phyloP scores from a whole-genome alignment of 2,113 vertebrate species.

The Lagopus muta region DNA sequence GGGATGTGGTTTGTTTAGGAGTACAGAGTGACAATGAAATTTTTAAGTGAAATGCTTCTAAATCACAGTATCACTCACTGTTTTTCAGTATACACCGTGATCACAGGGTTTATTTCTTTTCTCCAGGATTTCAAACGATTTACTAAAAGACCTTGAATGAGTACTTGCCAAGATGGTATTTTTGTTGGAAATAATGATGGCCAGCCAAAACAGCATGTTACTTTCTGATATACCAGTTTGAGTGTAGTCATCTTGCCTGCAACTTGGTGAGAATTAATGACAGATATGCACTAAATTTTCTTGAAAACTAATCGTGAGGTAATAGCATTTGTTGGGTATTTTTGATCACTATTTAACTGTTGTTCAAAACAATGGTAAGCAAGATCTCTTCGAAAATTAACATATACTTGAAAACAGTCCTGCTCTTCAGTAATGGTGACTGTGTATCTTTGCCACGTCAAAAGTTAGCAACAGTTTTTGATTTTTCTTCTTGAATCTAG shows the following conservation, averaged over 20 bases:
- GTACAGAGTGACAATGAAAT: background rate
- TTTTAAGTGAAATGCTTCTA: background rate
- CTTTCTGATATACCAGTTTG: background rate
- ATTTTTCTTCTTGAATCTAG: background rate
- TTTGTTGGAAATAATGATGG: background rate
- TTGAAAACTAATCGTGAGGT: background rate
- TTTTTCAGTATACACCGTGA: background rate
- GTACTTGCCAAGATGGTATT: background rate
- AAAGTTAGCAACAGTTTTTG: background rate
- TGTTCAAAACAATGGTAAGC: background rate
- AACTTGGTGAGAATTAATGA: background rate
- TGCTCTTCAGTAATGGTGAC: background rate
- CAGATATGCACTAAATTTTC: background rate
- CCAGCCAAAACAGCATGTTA: background rate
- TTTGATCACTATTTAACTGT: background rate
- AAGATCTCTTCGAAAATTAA: background rate
- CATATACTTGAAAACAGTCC: background rate
- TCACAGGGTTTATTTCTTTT: background rate
- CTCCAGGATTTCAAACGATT: background rate
- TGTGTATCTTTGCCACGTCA: background rate
- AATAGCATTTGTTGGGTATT: background rate
- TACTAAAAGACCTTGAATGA: background rate
- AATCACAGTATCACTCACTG: background rate
- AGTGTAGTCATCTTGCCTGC: background rate
- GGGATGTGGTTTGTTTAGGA: background rate